Conservation (phyloP, 23 tunicate species). For the Styela clava region DNA sequence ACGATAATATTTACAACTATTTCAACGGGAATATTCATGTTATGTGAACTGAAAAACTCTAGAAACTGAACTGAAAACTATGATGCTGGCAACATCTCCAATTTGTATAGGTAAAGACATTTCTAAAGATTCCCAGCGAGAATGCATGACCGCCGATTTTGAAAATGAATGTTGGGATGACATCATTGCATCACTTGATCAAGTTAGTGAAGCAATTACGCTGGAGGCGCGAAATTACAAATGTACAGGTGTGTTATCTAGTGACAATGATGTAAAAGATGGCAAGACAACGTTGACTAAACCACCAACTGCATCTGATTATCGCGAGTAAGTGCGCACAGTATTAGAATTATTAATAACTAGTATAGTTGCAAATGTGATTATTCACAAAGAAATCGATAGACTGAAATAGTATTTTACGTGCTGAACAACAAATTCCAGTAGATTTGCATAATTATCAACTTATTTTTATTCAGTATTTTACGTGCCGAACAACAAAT, state of each 20-base stretch:
- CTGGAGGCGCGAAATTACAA: not conserved
- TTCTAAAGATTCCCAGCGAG: not conserved
- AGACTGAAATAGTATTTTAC: too few species aligned
- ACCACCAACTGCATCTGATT: too few species aligned
- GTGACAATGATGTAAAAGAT: not conserved
- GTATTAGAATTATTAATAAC: not conserved
- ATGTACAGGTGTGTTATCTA: not conserved
- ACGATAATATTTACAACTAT: too few species aligned
- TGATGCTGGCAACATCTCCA: not conserved
- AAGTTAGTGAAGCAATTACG: slow-evolving; percentile 11
- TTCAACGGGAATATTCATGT: too few species aligned
- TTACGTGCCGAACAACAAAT: too few species aligned
- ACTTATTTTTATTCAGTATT: too few species aligned
- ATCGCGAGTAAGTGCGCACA: too few species aligned
- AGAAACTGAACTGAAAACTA: too few species aligned
- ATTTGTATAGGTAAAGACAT: not conserved
- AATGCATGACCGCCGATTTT: not conserved
- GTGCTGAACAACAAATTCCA: too few species aligned
- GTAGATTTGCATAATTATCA: too few species aligned
- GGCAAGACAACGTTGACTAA: not conserved
- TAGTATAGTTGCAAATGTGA: not conserved
- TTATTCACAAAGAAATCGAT: too few species aligned
- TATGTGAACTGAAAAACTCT: too few species aligned
- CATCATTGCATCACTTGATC: slow-evolving; percentile 25
- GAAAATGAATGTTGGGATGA: not conserved